Evolutionary conservation across 2,888 invertebrate species (phyloP), one percentile per base, ranked within the genome.

Genomic region (Athalia cordata): DNA sequence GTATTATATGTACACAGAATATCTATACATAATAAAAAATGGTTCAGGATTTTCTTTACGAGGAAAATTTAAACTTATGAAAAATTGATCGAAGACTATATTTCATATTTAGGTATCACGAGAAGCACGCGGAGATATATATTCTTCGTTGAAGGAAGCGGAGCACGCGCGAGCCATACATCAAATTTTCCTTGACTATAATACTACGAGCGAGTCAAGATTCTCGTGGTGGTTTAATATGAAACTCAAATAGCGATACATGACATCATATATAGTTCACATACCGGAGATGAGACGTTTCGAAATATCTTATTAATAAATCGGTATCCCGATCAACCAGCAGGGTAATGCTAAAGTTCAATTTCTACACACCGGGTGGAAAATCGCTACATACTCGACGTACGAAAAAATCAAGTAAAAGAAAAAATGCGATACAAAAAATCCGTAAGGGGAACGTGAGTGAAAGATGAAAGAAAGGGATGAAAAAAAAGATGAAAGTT

Each of bases 231-330:
- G 86, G 86, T 87, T 88, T 89, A 89, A 89, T 89, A 87, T 88
- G 87, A 88, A 89, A 89, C 89, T 90, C 89, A 89, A 90, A 89
- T 89, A 89, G 89, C 89, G 89, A 90, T 89, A 90, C 88, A 87
- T 81, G 82, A 81, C 83, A 85, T 85, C 83, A 86, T 55, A 29
- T 29, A 29, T 29, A 43, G 50, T 50, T 43, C 55, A n/a, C 8
- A 87, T 87, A 86, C 86, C 86, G 87, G 85, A 89, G 89, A 89
- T 86, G 86, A 87, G 85, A 87, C 87, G 87, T 88, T 75, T 50
- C 15, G 49, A 87, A 29, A 29, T 29, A 88, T 88, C 88, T 88
- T 85, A 85, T 86, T 86, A 87, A 88, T 87, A 88, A 84, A 83
- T 86, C 75, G 13, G 59, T 15, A 55, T 55, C 9, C 55, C n/a